Conservation (phyloP, 1,140 invertebrate species). For the Tetragonula clypearis region DNA sequence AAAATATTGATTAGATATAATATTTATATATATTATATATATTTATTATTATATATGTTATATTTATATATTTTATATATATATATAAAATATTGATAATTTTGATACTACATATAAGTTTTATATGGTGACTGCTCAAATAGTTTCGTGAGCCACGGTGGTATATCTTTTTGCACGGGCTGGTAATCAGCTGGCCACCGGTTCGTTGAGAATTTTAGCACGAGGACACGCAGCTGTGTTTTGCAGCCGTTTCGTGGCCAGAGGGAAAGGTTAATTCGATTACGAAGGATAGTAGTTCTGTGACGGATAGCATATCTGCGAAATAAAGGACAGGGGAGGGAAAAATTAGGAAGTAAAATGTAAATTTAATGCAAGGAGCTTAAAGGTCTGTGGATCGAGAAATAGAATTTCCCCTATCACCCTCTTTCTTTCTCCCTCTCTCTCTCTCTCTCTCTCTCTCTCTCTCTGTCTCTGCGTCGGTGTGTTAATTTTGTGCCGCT, state of each 20-base stretch:
- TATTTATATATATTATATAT: no score
- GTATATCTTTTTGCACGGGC: background rate
- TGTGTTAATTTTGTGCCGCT: constrained; percentile 4
- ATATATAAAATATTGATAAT: no score
- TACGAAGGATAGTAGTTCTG: background rate
- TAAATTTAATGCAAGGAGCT: background rate
- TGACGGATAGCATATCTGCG: background rate
- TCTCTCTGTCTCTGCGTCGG: background rate
- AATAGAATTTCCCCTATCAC: background rate
- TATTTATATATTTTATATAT: background rate
- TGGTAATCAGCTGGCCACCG: background rate
- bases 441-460: no score
- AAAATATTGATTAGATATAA: no score
- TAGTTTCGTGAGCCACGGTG: background rate
- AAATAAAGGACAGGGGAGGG: background rate
- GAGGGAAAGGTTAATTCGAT: background rate
- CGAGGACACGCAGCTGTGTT: background rate
- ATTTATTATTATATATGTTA: no score
- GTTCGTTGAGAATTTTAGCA: background rate
- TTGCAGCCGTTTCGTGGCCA: background rate
- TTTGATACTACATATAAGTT: background rate
- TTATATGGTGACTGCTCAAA: background rate
- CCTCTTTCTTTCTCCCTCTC: background rate
- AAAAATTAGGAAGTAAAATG: background rate
- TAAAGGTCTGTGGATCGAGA: background rate